A percentile compares a stretch with the other conserved stretches of the same genome.
Conservation (phyloP, 2,888 invertebrate genomes). For the Netelia melanura region DNA sequence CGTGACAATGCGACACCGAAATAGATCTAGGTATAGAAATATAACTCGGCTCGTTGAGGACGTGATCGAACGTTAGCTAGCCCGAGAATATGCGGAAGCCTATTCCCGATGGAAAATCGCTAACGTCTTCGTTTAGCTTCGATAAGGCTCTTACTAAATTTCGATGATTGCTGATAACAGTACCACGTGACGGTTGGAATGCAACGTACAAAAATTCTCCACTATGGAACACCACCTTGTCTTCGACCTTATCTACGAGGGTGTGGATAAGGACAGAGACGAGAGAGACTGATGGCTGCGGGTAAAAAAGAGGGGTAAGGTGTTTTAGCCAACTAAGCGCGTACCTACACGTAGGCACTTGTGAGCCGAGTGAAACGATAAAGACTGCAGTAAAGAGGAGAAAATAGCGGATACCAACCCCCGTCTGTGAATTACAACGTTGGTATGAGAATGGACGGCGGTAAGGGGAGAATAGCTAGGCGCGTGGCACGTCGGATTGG, state of each 20-base stretch:
- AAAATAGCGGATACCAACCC: slow-evolving; percentile 58
- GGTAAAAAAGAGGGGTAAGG: not conserved
- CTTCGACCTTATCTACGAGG: no score
- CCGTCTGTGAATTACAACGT: slow-evolving; percentile 71
- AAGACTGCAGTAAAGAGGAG: slow-evolving; percentile 53
- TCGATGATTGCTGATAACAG: no score
- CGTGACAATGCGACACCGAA: not conserved
- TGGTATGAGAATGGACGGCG: slow-evolving; percentile 65
- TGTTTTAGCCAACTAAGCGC: not conserved
- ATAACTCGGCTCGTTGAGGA: not conserved
- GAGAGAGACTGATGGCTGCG: not conserved
- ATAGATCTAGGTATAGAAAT: not conserved
- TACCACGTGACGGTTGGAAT: no score
- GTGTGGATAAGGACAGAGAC: not conserved
- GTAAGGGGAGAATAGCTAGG: slow-evolving; percentile 1
- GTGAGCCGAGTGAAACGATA: slow-evolving; percentile 54
- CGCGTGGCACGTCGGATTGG: not conserved
- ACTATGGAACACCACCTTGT: no score
- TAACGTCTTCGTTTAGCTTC: no score
- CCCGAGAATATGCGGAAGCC: no score
- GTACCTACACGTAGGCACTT: slow-evolving; percentile 58
- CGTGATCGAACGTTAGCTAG: not conserved
- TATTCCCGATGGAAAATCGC: no score
- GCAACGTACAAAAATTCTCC: no score
- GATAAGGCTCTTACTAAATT: no score